These are phyloP conservation scores for Drosophila novamexicana DNA, from an alignment of 1,140 invertebrate species.

Conservation along the genomic window DNA sequence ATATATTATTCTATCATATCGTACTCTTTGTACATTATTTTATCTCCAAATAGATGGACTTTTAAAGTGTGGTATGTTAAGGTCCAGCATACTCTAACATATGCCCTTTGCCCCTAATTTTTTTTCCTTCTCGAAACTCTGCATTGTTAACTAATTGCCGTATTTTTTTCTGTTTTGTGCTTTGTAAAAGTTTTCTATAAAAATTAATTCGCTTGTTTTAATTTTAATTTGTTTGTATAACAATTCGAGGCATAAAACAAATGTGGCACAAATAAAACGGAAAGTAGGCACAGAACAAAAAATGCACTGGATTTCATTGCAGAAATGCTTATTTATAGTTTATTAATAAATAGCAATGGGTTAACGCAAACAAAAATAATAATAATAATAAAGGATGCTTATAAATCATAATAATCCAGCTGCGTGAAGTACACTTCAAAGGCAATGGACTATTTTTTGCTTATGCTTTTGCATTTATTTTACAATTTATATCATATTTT, in stretches of 20 bases:
- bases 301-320: constrained; percentile 6
- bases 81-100: not conserved
- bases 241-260: constrained; percentile 51
- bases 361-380: not conserved
- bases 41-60: not conserved
- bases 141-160: constrained; percentile 73
- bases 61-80: not conserved
- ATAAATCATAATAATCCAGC: constrained; percentile 1
- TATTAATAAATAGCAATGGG: constrained; percentile 55
- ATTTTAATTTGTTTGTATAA: constrained; percentile 57
- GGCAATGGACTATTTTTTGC: not conserved
- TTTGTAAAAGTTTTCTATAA: constrained; percentile 56
- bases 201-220: constrained; percentile 65
- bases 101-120: not conserved
- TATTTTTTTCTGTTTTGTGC: constrained; percentile 30
- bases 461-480: not conserved
- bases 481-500: not conserved
- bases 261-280: constrained; percentile 48
- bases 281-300: constrained; percentile 25
- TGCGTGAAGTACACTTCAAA: not conserved
- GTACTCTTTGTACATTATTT: not conserved
- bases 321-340: constrained; percentile 58
- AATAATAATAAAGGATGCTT: constrained; percentile 1
- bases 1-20: not conserved
- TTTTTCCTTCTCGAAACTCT: constrained; percentile 11